These are phyloP conservation scores for Gopherus flavomarginatus DNA, from an alignment of 2,113 vertebrate genomes.

Conservation along the genomic window DNA sequence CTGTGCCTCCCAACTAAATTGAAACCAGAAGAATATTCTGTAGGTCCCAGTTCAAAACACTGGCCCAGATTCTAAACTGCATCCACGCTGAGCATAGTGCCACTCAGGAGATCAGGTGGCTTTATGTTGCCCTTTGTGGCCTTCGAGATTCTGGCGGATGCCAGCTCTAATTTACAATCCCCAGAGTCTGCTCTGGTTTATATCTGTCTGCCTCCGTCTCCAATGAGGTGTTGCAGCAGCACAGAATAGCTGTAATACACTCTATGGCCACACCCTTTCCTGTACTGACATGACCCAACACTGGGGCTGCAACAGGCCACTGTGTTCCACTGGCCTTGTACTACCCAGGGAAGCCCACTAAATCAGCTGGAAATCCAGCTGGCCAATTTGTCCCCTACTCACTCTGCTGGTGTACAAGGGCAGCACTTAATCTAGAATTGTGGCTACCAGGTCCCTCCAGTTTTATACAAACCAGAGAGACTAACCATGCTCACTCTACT, in stretches of 20 bases:
- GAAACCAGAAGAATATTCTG: background rate
- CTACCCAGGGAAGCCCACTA: background rate
- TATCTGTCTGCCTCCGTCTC: background rate
- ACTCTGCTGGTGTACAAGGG: background rate
- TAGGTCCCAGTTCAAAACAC: constrained; percentile 25
- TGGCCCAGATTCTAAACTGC: background rate
- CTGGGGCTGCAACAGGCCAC: background rate
- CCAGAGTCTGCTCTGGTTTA: background rate
- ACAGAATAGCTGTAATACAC: background rate
- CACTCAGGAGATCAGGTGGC: background rate
- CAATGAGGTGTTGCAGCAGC: background rate
- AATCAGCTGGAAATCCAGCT: background rate
- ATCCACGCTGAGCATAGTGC: constrained; percentile 35
- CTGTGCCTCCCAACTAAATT: background rate
- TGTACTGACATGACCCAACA: background rate
- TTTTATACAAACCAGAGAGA: background rate
- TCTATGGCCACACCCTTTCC: background rate
- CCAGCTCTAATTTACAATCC: constrained; percentile 34
- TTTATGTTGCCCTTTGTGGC: constrained; percentile 38
- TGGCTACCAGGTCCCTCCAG: background rate
- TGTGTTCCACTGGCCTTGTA: background rate
- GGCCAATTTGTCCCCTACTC: background rate
- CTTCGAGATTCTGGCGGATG: constrained; percentile 29
- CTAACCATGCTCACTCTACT: background rate
- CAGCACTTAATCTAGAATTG: background rate